These are phyloP conservation scores for Triplophysa bombifrons DNA, from an alignment of 2,797 vertebrate genomes.

Conservation along the genomic window DNA sequence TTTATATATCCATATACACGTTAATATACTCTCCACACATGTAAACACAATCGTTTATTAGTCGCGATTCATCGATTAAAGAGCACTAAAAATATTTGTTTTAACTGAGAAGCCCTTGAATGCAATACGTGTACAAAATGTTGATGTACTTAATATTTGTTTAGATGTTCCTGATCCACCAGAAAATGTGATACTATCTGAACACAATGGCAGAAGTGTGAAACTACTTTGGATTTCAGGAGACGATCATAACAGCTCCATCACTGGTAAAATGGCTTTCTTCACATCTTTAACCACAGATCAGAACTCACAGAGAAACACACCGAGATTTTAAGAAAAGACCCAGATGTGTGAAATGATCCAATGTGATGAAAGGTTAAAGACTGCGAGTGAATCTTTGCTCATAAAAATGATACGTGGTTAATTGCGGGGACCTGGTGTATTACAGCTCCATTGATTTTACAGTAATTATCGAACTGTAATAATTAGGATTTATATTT, in stretches of 20 bases:
- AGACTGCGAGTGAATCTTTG: not conserved
- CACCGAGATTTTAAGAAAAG: not conserved
- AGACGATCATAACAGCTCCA: constrained; percentile 85
- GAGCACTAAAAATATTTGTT: no score
- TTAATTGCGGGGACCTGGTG: not conserved
- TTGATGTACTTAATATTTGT: constrained; percentile 24
- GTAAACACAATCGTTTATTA: no score
- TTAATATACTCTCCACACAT: no score
- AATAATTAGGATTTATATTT: not conserved
- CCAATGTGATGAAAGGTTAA: not conserved
- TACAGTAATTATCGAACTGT: not conserved
- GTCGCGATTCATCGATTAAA: no score
- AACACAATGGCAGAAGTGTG: constrained; percentile 83
- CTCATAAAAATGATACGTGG: not conserved
- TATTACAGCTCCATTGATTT: not conserved
- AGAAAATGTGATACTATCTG: constrained; percentile 81
- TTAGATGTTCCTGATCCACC: constrained; percentile 90
- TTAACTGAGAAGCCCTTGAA: not conserved
- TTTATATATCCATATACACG: no score
- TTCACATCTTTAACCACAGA: not conserved
- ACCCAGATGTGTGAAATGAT: not conserved
- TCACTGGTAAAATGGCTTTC: constrained; percentile 78
- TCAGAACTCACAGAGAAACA: not conserved
- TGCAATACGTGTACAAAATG: not conserved
- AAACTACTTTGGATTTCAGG: constrained; percentile 89